Conservation (phyloP, 1,140 invertebrate species). For the Euura lappo region DNA sequence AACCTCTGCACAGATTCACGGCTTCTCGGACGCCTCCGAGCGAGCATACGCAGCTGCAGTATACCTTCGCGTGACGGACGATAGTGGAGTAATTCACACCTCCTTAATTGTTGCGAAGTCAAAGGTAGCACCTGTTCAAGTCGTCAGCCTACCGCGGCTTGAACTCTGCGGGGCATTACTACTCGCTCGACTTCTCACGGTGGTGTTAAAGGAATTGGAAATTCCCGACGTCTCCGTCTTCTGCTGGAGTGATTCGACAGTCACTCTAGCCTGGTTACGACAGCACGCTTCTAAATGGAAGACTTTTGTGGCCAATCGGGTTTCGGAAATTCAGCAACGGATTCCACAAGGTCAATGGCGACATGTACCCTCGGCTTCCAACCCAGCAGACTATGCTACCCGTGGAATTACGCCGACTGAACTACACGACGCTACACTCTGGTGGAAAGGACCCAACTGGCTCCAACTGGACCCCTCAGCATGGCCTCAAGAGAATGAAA, state of each 20-base stretch:
- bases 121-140: not conserved
- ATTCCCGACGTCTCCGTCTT: conserved; percentile 6
- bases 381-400: conserved; percentile 48
- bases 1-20: conserved; percentile 28
- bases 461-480: conserved; percentile 7
- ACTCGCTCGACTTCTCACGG: conserved; percentile 41
- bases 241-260: conserved; percentile 41
- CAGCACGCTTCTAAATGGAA: conserved; percentile 26
- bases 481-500: not conserved
- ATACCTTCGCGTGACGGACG: not conserved
- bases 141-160: conserved; percentile 53
- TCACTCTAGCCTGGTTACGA: conserved; percentile 42
- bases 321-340: conserved; percentile 41
- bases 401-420: conserved; percentile 34
- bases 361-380: conserved; percentile 40
- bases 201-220: conserved; percentile 29
- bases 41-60: conserved; percentile 26
- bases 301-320: conserved; percentile 42
- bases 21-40: conserved; percentile 37
- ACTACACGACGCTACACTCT: conserved; percentile 33
- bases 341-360: conserved; percentile 30
- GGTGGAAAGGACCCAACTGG: conserved; percentile 47
- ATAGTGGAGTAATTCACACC: not conserved
- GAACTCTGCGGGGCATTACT: conserved; percentile 58
- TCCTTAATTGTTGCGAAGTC: not conserved